Percentiles rank a stretch among this genome's conserved stretches.
Evolutionary conservation across 1,140 invertebrate genomes (phyloP).

Genomic region (Mycetomoellerius zeteki): DNA sequence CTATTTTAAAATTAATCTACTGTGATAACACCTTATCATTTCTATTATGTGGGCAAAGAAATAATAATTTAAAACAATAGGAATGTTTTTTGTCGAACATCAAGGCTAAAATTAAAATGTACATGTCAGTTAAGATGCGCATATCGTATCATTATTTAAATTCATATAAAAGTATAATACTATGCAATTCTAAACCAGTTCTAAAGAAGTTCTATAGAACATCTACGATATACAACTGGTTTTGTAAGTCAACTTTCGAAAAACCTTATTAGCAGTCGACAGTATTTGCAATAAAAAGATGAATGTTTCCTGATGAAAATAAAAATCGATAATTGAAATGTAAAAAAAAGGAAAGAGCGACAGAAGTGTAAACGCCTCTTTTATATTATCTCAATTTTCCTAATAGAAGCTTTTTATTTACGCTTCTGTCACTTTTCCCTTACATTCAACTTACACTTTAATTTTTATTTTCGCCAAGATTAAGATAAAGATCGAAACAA

Average conservation of each 20-base stretch:
- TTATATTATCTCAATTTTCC: no score
- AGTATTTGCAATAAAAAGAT: neutral
- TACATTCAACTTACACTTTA: no score
- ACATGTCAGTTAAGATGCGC: neutral
- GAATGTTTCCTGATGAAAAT: neutral
- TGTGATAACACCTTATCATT: neutral
- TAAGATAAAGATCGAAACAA: neutral
- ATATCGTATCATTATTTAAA: neutral
- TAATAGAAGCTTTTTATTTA: no score
- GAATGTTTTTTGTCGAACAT: neutral
- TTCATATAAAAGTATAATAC: neutral
- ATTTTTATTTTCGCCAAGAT: no score
- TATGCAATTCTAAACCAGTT: conserved; percentile 16
- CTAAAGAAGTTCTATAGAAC: neutral
- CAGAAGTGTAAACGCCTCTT: no score
- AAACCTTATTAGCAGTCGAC: neutral
- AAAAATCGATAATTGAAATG: neutral
- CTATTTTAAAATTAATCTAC: no score
- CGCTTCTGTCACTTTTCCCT: no score
- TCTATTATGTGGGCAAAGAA: neutral
- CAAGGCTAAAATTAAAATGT: neutral
- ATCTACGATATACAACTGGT: neutral
- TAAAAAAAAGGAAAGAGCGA: no score
- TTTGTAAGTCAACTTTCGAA: conserved; percentile 36
- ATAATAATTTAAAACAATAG: neutral